These are phyloP conservation scores for Pelochelys cantorii DNA, from an alignment of 2,797 vertebrate genomes.

Conservation along the genomic window DNA sequence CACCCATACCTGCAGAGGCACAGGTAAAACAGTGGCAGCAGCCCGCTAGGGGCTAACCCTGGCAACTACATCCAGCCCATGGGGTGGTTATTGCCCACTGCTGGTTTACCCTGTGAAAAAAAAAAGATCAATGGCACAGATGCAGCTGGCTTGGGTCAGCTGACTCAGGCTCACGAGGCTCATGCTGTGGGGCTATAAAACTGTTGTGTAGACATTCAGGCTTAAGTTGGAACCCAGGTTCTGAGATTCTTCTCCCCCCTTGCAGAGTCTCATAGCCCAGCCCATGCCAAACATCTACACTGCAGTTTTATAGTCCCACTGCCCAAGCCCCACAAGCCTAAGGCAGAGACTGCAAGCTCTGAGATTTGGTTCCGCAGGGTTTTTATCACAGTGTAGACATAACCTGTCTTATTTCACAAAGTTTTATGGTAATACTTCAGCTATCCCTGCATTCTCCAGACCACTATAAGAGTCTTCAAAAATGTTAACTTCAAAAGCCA, in stretches of 20 bases:
- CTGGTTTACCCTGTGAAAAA: too few relatives aligned
- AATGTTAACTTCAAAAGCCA: not conserved
- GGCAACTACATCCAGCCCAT: too few relatives aligned
- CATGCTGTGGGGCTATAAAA: not conserved
- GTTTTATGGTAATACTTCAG: not conserved
- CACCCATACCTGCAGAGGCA: too few relatives aligned
- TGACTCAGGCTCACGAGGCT: not conserved
- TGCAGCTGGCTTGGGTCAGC: not conserved
- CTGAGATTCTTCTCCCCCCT: not conserved
- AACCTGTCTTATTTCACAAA: not conserved
- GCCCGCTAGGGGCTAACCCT: too few relatives aligned
- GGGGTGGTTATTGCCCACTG: too few relatives aligned
- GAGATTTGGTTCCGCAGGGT: not conserved
- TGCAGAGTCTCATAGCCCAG: not conserved
- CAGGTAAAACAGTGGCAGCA: too few relatives aligned
- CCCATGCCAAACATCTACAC: not conserved
- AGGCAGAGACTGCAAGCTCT: not conserved
- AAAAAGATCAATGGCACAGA: not conserved
- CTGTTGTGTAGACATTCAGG: not conserved
- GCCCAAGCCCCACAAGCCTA: not conserved
- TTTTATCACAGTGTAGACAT: not conserved
- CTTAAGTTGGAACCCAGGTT: not conserved
- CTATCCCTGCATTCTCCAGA: conserved; percentile 4
- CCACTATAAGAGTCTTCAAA: conserved; percentile 4
- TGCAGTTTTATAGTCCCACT: not conserved